Evolutionary conservation across 2,113 vertebrate genomes (phyloP), one percentile per base, ranked within the genome.

Genomic region (Psophia crepitans): DNA sequence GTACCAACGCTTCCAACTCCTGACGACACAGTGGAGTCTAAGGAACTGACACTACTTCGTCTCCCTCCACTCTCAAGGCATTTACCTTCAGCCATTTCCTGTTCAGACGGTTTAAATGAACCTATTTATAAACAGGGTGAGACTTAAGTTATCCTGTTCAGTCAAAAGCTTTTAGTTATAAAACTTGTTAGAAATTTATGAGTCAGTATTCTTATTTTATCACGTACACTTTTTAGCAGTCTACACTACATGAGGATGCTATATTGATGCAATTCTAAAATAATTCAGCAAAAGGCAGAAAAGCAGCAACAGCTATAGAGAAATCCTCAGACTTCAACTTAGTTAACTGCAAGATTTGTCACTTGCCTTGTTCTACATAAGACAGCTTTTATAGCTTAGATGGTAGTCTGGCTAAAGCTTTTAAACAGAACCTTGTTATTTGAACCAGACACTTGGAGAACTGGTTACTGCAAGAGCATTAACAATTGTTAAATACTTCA

Each of bases 21-120:
- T 3, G 99, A 99, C 0, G 99, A 99, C 8, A 99, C 94, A 0
- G 99, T 99, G 63, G 99, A 99, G 96, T 99, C 99, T 97, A 99
- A 97, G 30, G 99, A 99, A 56, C 99, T 99, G 94, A 98, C 97
- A 26, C 99, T 99, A 84, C 99, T 99, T 41, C 99, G 95, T 43
- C 99, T 98, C 1, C 97, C 93, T 70, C 97, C 97, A 61, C 98
- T 97, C 30, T 99, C 99, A 10, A 98, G 97, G 56, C 98, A 98
- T 98, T 98, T 99, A 54, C 98, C 97, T 81, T 99, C 99, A 21
- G 90, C 97, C 28, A 97, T 96, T 43, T 99, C 99, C 28, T 97
- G 98, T 20, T 99, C 99, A 16, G 97, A 96, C 8, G 98, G 94
- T 94, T 98, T 98, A 88, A 99, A 99, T 65, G 99, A 99, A 96